A percentile compares a stretch with the other conserved stretches of the same genome.
These are phyloP conservation scores for Hippoglossus hippoglossus DNA, from an alignment of 2,797 vertebrate genomes.

Conservation along the genomic window DNA sequence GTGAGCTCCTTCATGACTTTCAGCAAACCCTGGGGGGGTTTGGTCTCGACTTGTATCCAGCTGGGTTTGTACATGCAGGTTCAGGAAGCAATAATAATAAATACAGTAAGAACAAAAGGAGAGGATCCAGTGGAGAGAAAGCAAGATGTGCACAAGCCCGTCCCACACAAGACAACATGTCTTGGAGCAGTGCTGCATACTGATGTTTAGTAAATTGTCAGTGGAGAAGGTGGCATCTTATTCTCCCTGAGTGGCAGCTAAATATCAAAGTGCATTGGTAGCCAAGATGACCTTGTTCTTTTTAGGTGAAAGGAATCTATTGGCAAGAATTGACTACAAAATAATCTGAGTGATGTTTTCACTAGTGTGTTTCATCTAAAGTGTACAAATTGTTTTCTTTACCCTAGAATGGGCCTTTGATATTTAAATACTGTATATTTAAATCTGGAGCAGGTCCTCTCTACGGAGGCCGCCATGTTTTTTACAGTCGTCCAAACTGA, in stretches of 20 bases:
- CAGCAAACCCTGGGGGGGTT: slow-evolving; percentile 5
- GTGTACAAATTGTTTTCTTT: too few species aligned
- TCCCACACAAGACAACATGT: slow-evolving; percentile 16
- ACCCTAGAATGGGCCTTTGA: too few species aligned
- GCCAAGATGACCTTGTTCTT: background rate
- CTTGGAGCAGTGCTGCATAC: slow-evolving; percentile 10
- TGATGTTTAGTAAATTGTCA: background rate
- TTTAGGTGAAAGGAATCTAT: background rate
- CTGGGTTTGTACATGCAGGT: slow-evolving; percentile 21
- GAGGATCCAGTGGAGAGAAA: slow-evolving; percentile 9
- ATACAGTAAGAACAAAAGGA: slow-evolving; percentile 8
- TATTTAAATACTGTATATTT: too few species aligned
- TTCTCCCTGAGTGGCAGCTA: slow-evolving; percentile 6
- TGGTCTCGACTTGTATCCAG: slow-evolving; percentile 21
- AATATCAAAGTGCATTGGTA: slow-evolving; percentile 2
- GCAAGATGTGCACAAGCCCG: background rate
- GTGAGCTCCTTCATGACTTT: slow-evolving; percentile 24
- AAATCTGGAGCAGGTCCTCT: too few species aligned
- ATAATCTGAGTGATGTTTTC: too few species aligned
- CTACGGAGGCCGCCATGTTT: too few species aligned
- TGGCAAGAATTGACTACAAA: too few species aligned
- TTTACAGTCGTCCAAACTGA: too few species aligned
- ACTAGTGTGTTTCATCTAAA: too few species aligned
- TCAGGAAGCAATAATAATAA: slow-evolving; percentile 17
- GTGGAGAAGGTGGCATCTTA: background rate